A percentile compares a stretch with the other conserved stretches of the same genome.
Conservation (phyloP, 2,113 vertebrate species). For the Pelecanus crispus region DNA sequence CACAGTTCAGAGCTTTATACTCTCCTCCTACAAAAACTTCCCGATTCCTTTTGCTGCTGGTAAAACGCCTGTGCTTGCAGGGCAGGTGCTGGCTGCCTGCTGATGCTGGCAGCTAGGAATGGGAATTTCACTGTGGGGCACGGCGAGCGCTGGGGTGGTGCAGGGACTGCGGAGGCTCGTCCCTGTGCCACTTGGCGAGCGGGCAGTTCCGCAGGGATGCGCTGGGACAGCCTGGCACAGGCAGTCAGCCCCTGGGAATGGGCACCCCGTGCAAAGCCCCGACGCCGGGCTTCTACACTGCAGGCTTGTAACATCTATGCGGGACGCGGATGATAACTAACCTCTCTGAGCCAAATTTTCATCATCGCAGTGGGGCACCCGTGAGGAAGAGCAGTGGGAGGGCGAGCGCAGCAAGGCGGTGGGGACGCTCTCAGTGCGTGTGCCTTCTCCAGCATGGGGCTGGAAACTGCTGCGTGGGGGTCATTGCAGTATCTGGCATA, state of each 20-base stretch:
- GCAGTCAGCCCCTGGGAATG: background rate
- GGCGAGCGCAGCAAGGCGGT: background rate
- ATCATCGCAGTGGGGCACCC: background rate
- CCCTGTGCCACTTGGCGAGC: background rate
- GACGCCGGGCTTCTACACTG: background rate
- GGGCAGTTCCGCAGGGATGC: background rate
- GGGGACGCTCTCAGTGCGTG: background rate
- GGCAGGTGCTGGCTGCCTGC: background rate
- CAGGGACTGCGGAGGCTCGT: background rate
- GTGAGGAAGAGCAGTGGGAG: background rate
- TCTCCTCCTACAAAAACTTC: background rate
- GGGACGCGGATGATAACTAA: background rate
- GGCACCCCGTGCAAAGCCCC: background rate
- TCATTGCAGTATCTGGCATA: background rate
- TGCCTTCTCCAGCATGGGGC: background rate
- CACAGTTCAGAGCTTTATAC: background rate
- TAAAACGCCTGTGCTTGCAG: background rate
- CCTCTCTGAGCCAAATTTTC: slow-evolving; percentile 17
- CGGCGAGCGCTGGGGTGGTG: background rate
- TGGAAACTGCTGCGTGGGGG: background rate
- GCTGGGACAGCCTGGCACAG: background rate
- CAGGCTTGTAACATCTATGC: background rate
- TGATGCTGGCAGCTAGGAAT: background rate
- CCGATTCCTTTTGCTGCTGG: background rate
- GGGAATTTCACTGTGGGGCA: background rate